Conservation (phyloP, 2,888 invertebrate species). For the Clivina fossor region DNA sequence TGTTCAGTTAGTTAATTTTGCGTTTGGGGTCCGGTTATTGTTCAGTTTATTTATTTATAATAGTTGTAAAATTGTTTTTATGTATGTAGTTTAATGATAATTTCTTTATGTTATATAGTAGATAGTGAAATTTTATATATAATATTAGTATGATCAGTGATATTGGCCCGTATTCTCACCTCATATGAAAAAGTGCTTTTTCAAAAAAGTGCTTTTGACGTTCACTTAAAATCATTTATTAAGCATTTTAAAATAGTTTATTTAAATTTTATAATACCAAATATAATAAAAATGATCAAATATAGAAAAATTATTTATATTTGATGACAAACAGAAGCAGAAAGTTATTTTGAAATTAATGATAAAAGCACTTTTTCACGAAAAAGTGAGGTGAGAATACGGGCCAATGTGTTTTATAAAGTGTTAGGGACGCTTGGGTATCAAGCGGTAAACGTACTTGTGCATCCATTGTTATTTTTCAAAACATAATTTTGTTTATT, state of each 20-base stretch:
- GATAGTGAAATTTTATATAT: constrained; percentile 11
- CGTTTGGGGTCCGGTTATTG: constrained; percentile 33
- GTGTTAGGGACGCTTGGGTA: constrained; percentile 11
- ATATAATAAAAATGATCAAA: no score
- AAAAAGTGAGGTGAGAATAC: no score
- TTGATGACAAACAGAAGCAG: no score
- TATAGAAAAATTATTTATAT: no score
- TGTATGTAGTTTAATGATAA: constrained; percentile 19
- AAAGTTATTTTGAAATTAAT: no score
- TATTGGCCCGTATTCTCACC: no score
- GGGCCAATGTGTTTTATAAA: constrained; percentile 1
- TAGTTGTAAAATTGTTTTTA: constrained; percentile 25
- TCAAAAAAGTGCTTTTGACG: no score
- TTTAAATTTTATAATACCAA: no score
- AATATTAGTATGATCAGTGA: constrained; percentile 7
- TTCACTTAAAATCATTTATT: no score
- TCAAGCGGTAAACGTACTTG: constrained; percentile 22
- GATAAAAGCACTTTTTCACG: no score
- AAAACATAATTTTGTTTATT: constrained; percentile 9
- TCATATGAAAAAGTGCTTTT: no score
- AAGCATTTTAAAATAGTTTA: no score
- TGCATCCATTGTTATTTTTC: constrained; percentile 30
- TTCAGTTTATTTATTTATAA: constrained; percentile 31
- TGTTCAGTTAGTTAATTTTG: constrained; percentile 32
- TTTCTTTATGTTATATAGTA: constrained; percentile 12